Base-by-base conservation (phyloP, 1,140 invertebrate species). In the Apis cerana region DNA sequence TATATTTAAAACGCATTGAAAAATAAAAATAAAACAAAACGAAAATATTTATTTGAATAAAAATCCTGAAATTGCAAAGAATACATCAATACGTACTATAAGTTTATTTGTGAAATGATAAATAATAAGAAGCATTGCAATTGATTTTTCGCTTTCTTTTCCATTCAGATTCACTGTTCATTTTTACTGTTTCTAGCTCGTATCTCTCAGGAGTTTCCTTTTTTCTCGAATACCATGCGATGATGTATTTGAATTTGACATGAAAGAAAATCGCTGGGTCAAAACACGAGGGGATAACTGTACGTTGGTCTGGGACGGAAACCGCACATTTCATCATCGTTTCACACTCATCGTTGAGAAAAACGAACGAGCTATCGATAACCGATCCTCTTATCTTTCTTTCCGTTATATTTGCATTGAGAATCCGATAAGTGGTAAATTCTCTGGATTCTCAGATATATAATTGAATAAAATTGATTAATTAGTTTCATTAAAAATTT, bases 291-390 rank as follows among this genome's bases (percentile, higher is more conserved):
- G 67, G 21, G 67, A 50, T 69, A 50, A 50, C 67, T 52, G n/a
- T 23, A 48, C n/a, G 21, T 17, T 52, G 48, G n/a, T 21, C 48
- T 23, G 43, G 21, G n/a, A 13, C 48, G 21, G 48, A 52, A 69
- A 69, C 67, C 67, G n/a, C 67, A 48, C 48, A 10, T 69, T 69
- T 50, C 13, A 69, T 69, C 67, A 69, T 52, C 67, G n/a, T 50
- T 67, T 69, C n/a, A 50, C 67, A 48, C 67, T 69, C 67, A 21
- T 69, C 21, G 12, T 11, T 21, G 67, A n/a, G n/a, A 69, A 52
- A 69, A 52, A 69, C 67, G 48, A 52, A 50, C 43, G 8, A 43
- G 21, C 13, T 52, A 52, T 69, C 67, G 67, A 50, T 52, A 50
- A 43, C 21, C 11, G 5, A 48, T 33, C 19, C n/a, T 2, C 48